These are phyloP conservation scores for Ia io DNA, from an alignment of 2,113 vertebrate species.

Conservation along the genomic window DNA sequence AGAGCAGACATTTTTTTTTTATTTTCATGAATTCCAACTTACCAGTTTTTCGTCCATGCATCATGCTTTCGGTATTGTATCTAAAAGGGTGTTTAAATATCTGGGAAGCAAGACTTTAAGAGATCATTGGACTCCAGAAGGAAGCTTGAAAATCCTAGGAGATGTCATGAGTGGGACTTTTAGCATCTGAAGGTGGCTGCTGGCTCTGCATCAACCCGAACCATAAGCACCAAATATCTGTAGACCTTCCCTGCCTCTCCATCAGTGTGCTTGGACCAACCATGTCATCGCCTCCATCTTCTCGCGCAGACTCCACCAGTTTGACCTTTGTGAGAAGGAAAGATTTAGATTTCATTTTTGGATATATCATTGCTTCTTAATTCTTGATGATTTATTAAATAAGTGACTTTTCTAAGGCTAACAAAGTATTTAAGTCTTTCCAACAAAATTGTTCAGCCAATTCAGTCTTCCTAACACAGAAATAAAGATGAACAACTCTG, in stretches of 20 bases:
- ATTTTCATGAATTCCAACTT: neutral
- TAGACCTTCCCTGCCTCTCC: rapidly evolving
- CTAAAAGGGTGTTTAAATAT: neutral
- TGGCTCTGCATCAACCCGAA: neutral
- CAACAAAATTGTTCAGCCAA: neutral
- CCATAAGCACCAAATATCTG: rapidly evolving
- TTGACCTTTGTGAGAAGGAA: neutral
- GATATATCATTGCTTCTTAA: neutral
- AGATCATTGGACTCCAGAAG: neutral
- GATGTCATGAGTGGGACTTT: neutral
- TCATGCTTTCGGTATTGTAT: neutral
- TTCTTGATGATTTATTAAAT: neutral
- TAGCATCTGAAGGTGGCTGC: neutral
- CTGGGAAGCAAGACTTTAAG: neutral
- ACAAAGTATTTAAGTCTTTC: neutral
- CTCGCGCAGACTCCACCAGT: neutral
- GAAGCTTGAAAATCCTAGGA: neutral
- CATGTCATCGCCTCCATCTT: neutral
- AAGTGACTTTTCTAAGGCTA: neutral
- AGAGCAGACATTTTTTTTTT: neutral
- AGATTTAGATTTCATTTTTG: neutral
- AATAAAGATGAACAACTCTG: neutral
- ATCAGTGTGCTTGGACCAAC: neutral
- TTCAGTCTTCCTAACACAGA: neutral
- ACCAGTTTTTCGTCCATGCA: neutral